These are phyloP conservation scores for Rhabdomys dilectus DNA, from an alignment of 2,113 vertebrate species.

Conservation along the genomic window DNA sequence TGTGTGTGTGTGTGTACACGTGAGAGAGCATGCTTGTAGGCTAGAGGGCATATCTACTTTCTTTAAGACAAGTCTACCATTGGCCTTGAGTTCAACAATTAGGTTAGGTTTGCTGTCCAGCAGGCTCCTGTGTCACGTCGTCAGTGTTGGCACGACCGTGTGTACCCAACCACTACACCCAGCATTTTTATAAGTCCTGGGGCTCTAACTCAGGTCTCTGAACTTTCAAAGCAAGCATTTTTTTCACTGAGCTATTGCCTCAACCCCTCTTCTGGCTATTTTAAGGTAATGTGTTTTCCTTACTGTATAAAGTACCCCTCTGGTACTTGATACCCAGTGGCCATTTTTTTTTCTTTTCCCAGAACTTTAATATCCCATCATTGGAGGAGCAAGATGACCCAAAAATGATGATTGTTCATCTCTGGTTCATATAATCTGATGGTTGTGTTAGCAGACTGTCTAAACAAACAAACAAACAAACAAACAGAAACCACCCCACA, in stretches of 20 bases:
- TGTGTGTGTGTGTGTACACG: neutral
- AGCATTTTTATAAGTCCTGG: neutral
- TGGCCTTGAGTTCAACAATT: neutral
- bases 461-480: neutral
- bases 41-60: neutral
- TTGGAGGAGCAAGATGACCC: neutral
- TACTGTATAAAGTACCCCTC: too few species aligned
- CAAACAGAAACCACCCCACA: neutral
- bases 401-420: accelerated
- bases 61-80: neutral
- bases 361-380: neutral
- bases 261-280: neutral
- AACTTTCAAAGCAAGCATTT: neutral
- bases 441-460: neutral
- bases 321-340: neutral
- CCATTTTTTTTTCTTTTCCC: too few species aligned
- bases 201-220: neutral
- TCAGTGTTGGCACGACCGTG: accelerated
- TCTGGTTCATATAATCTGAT: neutral
- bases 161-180: too few species aligned
- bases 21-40: neutral
- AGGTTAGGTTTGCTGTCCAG: neutral
- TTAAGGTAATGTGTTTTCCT: too few species aligned
- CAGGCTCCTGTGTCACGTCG: neutral
- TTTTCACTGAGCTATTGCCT: too few species aligned